These are phyloP conservation scores for Petromus typicus DNA, from an alignment of 2,113 vertebrate species.

Conservation along the genomic window DNA sequence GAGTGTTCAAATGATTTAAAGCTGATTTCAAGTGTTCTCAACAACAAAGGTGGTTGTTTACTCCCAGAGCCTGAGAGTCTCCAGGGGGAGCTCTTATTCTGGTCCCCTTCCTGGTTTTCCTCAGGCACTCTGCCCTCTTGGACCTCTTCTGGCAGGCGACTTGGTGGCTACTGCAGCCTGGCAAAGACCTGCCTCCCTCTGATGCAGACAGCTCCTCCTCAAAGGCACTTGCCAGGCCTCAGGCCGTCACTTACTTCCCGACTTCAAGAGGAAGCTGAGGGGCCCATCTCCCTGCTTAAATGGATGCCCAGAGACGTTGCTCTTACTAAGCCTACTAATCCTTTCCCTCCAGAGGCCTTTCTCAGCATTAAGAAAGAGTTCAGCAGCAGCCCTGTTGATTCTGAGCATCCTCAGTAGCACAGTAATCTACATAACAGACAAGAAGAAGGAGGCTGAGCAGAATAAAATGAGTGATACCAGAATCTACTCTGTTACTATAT, in stretches of 20 bases:
- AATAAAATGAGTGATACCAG: slow-evolving; percentile 56
- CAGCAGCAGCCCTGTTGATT: slow-evolving; percentile 16
- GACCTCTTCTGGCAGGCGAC: not conserved
- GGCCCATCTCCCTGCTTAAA: not conserved
- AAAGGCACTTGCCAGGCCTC: not conserved
- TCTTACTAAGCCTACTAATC: not conserved
- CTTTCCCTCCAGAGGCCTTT: not conserved
- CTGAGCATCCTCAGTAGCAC: not conserved
- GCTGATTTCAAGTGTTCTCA: not conserved
- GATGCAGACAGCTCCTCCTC: not conserved
- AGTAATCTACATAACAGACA: slow-evolving; percentile 52
- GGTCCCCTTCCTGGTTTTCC: not conserved
- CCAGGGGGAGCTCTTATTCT: not conserved
- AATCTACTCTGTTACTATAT: slow-evolving; percentile 64
- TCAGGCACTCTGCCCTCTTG: not conserved
- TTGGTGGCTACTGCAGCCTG: not conserved
- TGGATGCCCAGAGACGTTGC: accelerated
- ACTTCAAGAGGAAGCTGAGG: not conserved
- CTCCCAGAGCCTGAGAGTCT: not conserved
- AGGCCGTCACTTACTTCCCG: not conserved
- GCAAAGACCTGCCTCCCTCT: not conserved
- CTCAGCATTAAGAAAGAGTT: not conserved
- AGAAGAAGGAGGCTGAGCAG: slow-evolving; percentile 15
- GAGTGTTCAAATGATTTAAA: not conserved
- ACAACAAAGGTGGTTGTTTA: not conserved